These are phyloP conservation scores for Pentamera pediparva DNA, from an alignment of 53 echinoderm and acorn worm species.

Conservation along the genomic window DNA sequence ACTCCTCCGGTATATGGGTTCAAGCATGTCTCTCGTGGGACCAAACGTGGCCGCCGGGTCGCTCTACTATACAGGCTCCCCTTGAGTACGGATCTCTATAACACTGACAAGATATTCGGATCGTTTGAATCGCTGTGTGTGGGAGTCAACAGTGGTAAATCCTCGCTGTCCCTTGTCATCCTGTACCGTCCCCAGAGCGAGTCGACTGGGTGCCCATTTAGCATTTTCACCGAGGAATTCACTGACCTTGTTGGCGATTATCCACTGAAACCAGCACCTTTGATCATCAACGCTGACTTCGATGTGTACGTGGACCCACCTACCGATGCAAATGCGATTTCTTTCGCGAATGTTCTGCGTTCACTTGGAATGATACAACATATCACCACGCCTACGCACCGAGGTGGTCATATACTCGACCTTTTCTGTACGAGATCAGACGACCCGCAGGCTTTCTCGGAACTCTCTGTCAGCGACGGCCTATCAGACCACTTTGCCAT, in stretches of 20 bases:
- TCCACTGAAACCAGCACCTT: neutral
- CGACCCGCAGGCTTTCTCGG: neutral
- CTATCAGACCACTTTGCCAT: slow-evolving; percentile 22
- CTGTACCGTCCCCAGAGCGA: slow-evolving; percentile 6
- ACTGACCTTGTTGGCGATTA: neutral
- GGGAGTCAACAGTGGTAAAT: slow-evolving; percentile 1
- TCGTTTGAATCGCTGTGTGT: slow-evolving; percentile 14
- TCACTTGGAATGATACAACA: neutral
- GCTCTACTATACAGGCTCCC: neutral
- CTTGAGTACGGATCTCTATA: neutral
- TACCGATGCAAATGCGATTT: neutral
- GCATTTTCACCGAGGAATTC: neutral
- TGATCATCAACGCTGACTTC: neutral
- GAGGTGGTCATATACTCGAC: slow-evolving; percentile 24
- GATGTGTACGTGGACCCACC: neutral
- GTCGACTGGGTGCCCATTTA: slow-evolving; percentile 5
- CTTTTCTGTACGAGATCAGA: neutral
- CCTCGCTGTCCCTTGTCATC: neutral
- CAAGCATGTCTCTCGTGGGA: neutral
- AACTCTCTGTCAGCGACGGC: slow-evolving; percentile 16
- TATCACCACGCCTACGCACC: slow-evolving; percentile 8
- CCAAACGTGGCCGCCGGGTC: slow-evolving; percentile 5
- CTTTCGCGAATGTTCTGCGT: neutral
- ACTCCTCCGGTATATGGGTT: slow-evolving; percentile 12
- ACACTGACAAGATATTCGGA: neutral